Evolutionary conservation across 2,797 vertebrate genomes (phyloP).

Genomic region (Sciurus carolinensis): DNA sequence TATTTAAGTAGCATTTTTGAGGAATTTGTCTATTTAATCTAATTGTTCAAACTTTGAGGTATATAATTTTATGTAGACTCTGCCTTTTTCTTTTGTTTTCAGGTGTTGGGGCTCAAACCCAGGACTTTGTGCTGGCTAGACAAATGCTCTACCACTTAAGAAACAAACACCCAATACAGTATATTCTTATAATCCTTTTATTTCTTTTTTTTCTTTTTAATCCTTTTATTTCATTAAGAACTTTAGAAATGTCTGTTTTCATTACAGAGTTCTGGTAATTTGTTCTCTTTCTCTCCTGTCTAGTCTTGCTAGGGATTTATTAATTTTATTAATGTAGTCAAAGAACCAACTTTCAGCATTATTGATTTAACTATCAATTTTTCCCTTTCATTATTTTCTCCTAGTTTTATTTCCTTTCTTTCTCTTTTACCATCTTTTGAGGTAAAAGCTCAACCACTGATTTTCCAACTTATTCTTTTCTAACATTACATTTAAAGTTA

Average conservation of each 20-base stretch:
- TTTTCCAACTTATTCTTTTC: neutral
- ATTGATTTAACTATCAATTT: neutral
- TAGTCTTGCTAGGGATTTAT: neutral
- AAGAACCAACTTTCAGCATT: neutral
- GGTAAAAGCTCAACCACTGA: neutral
- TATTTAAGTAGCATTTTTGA: conserved; percentile 38
- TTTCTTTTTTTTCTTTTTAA: neutral
- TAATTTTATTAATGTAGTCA: conserved; percentile 20
- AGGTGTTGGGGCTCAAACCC: neutral
- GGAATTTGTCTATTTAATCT: neutral
- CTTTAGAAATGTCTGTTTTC: neutral
- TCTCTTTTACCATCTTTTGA: neutral
- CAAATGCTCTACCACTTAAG: neutral
- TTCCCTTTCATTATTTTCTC: conserved; percentile 16
- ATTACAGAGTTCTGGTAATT: neutral
- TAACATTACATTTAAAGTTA: neutral
- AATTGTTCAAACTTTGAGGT: neutral
- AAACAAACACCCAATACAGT: neutral
- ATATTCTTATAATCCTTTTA: neutral
- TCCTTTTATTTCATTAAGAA: neutral
- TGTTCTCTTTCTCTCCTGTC: neutral
- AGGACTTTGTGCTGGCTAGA: too few relatives aligned
- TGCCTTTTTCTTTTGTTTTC: neutral
- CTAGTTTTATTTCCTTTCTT: neutral
- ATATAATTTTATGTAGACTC: neutral